Evolutionary conservation across 2,113 vertebrate genomes (phyloP).

Genomic region (Alligator sinensis): DNA sequence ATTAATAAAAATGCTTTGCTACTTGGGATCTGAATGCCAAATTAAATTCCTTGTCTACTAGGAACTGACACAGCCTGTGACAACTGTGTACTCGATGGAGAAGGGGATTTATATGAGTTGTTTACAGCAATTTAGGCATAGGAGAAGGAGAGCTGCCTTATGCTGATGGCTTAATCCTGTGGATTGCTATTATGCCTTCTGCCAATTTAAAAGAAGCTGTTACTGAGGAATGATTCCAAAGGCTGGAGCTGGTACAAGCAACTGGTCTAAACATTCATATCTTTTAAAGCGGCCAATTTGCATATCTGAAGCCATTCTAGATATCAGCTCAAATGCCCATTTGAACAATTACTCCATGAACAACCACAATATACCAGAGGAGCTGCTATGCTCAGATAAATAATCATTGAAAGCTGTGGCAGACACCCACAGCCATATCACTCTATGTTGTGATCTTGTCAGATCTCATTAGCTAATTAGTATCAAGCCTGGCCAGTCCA

Average conservation of each 20-base stretch:
- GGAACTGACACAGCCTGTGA: not conserved
- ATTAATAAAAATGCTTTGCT: not conserved
- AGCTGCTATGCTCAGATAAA: slow-evolving; percentile 70
- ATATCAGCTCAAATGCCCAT: slow-evolving; percentile 58
- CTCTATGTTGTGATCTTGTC: slow-evolving; percentile 61
- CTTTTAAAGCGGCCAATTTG: slow-evolving; percentile 55
- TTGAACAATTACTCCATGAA: slow-evolving; percentile 68
- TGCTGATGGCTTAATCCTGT: not conserved
- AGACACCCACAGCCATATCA: slow-evolving; percentile 48
- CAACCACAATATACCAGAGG: slow-evolving; percentile 54
- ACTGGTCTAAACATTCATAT: slow-evolving; percentile 60
- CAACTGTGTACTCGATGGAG: not conserved
- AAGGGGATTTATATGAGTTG: not conserved
- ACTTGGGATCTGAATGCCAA: not conserved
- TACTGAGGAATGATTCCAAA: slow-evolving; percentile 39
- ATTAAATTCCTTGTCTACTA: not conserved
- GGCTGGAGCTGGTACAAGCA: slow-evolving; percentile 48
- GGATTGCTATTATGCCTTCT: not conserved
- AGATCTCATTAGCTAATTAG: slow-evolving; percentile 66
- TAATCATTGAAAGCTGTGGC: slow-evolving; percentile 68
- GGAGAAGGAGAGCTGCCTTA: not conserved
- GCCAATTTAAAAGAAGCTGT: slow-evolving; percentile 35
- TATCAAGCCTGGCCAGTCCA: slow-evolving; percentile 6
- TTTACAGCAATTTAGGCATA: not conserved
- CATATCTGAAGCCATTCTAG: slow-evolving; percentile 53